Evolutionary conservation across 2,797 vertebrate genomes (phyloP).

Genomic region (Rhabdophis nuchalis): DNA sequence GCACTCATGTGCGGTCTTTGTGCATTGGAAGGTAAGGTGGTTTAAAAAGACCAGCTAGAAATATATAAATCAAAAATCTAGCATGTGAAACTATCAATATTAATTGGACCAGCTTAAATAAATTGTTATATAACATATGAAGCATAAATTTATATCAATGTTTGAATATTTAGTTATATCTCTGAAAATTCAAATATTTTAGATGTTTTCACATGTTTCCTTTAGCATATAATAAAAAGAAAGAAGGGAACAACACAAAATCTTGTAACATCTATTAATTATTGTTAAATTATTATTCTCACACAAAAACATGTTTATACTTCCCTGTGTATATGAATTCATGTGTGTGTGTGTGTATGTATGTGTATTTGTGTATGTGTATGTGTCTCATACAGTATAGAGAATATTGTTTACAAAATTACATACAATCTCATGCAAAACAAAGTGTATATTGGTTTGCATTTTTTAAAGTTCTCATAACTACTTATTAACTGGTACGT

Average conservation of each 20-base stretch:
- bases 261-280: background rate
- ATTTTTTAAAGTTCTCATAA: background rate
- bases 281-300: background rate
- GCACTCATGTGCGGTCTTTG: conserved; percentile 6
- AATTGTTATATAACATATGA: background rate
- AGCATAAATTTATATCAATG: background rate
- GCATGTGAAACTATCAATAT: background rate
- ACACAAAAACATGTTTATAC: background rate
- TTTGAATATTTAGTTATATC: background rate
- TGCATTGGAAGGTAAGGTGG: background rate
- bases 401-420: background rate
- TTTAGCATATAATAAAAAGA: background rate
- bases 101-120: background rate
- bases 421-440: background rate
- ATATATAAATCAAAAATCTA: background rate
- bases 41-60: background rate
- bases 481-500: background rate
- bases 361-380: too few species aligned
- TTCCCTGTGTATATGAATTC: too few species aligned
- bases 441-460: background rate
- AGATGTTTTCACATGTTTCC: background rate
- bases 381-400: background rate
- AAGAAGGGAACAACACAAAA: background rate
- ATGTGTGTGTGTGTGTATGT: too few species aligned
- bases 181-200: background rate